Evolutionary conservation across 2,113 vertebrate genomes (phyloP).

Genomic region (Microcebus jonahi): DNA sequence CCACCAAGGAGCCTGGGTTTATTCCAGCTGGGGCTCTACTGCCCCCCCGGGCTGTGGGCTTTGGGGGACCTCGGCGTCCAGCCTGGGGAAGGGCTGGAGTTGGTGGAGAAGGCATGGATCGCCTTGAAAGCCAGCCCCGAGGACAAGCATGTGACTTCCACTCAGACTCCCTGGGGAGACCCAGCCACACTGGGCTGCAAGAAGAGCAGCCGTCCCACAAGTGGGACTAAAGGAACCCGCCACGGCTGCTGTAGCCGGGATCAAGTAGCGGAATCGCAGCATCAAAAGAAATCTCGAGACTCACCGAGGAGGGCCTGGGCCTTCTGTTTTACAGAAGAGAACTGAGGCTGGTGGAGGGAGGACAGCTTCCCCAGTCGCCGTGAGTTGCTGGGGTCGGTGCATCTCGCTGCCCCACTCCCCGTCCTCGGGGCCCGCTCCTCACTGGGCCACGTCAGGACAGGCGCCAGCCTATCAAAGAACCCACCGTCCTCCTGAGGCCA

Average conservation of each 20-base stretch:
- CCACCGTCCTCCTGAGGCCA: background rate
- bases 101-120: background rate
- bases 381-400: background rate
- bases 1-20: background rate
- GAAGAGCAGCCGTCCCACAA: too few relatives aligned
- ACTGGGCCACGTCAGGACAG: background rate
- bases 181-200: too few relatives aligned
- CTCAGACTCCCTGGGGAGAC: too few relatives aligned
- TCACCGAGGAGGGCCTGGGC: rapidly evolving
- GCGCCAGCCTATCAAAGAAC: too few relatives aligned
- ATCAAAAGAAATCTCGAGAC: background rate
- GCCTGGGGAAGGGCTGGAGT: background rate
- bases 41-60: background rate
- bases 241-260: background rate
- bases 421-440: background rate
- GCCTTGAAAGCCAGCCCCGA: background rate
- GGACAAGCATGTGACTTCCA: background rate
- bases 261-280: background rate
- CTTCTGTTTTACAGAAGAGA: background rate
- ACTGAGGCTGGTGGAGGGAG: background rate
- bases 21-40: background rate
- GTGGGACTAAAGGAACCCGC: background rate
- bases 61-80: background rate
- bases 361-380: background rate
- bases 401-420: background rate